Percentiles rank a stretch among this genome's conserved stretches.
These are phyloP conservation scores for Sinopyrophorus schimmeli DNA, from an alignment of 2,888 invertebrate genomes.

Conservation along the genomic window DNA sequence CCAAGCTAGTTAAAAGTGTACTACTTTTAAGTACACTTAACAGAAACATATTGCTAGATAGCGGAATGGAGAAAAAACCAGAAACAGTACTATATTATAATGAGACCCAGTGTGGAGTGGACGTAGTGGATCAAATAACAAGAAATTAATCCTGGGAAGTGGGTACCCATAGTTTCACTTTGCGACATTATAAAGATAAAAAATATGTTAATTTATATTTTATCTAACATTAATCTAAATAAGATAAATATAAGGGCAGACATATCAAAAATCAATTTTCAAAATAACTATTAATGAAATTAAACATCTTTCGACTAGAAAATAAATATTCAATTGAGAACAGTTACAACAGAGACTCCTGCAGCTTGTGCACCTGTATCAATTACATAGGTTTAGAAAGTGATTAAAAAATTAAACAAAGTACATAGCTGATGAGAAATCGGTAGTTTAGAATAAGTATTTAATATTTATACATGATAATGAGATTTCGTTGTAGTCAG, in stretches of 20 bases:
- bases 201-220: no score
- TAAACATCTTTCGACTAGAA: no score
- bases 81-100: constrained; percentile 1
- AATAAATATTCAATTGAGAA: no score
- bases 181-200: no score
- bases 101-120: neutral
- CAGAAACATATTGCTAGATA: neutral
- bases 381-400: constrained; percentile 18
- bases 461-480: constrained; percentile 48
- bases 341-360: constrained; percentile 11
- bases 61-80: constrained; percentile 2
- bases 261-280: no score
- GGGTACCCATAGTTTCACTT: no score
- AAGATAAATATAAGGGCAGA: no score
- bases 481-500: constrained; percentile 44
- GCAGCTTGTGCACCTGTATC: constrained; percentile 25
- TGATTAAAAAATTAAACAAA: constrained; percentile 16
- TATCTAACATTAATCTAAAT: no score
- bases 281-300: no score
- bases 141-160: no score
- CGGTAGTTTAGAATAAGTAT: constrained; percentile 25
- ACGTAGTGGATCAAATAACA: no score
- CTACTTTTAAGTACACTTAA: constrained; percentile 1
- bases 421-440: constrained; percentile 19
- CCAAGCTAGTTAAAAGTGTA: constrained; percentile 1